Evolutionary conservation across 2,797 vertebrate genomes (phyloP), one percentile per base, ranked within the genome.

Genomic region (Oceanodroma leucorhoa): DNA sequence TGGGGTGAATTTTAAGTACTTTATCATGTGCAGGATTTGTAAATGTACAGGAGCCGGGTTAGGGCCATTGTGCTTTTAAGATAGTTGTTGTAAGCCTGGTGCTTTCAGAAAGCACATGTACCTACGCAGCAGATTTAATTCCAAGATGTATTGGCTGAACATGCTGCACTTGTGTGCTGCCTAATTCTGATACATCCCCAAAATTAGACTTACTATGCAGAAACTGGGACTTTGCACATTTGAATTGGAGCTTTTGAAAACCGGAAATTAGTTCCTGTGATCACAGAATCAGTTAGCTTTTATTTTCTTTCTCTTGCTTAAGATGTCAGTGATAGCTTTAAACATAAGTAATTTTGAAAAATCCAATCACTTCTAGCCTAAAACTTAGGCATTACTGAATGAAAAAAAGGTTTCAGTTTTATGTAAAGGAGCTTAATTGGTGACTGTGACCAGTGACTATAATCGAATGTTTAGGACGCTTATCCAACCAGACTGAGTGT

Each of bases 1-100:
- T 58, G 43, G 91, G 78, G 75, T 93, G 84, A 94, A 92, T 92
- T 85, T 87, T 55, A 94, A 93, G 48, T 85, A 40, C 36, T 93
- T 93, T 55, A 58, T 73, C 57, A 15, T 58, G 75, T 40, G 18
- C 36, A 48, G 84, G 36, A 81, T 84, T 90, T 90, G 50, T 65
- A 84, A 66, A 93, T 53, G 32, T 41, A 29, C 29, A 36, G 66
- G 54, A 90, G 34, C 36, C 0, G 0, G 29, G 45, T 75, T 51
- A 41, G 57, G 26, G 69, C 46, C 13, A 4, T 43, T 61, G 73
- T 50, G 54, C 54, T 70, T 21, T 50, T 34, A 36, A 55, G 64
- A 19, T 9, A 48, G 22, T 24, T 60, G 41, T 13, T 65, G 30
- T 26, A 48, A 77, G 38, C 26, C 38, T 48, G 41, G 32, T 6